Evolutionary conservation across 2,888 invertebrate genomes (phyloP), one percentile per base, ranked within the genome.

Genomic region (Oxytorus armatus): DNA sequence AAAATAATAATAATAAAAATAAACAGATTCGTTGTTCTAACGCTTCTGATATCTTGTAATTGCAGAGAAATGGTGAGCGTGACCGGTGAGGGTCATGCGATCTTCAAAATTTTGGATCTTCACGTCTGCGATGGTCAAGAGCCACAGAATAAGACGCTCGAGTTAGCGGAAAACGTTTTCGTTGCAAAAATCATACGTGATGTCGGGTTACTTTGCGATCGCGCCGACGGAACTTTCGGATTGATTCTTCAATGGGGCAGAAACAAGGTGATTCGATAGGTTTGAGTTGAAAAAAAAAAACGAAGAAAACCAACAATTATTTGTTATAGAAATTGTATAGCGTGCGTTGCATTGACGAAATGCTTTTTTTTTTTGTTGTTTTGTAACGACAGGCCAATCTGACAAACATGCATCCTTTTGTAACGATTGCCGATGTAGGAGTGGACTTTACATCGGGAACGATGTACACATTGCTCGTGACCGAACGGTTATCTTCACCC

Each of bases 61-160:
- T 70, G 89, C 90, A 61, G 87, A 93, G 92, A 92, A 86, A 93
- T 93, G 93, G 93, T 93, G 88, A n/a, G 92, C 87, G 90, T 90
- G 81, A n/a, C n/a, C 77, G 91, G 90, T 84, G 92, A 92, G 84
- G 89, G 87, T 81, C 86, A 86, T 66, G 85, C 89, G 78, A 36
- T 49, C 44, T 14, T 76, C 77, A 68, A 73, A 73, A 68, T 80
- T 53, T 55, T 53, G 73, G 80, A 77, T 73, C 55, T 73, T 44
- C 23, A 44, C 7, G 55, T 21, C 21, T n/a, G n/a, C n/a, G 77
- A 49, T 55, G 80, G 66, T 36, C 65, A 57, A 8, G 44, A 70
- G 36, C 47, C 47, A 61, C 10, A 21, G 53, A 77, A 53, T 66
- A 73, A 18, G 21, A 59, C 25, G 11, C 36, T 76, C 21, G 44